Base-by-base conservation (phyloP, 1,140 invertebrate species). In the Leguminivora glycinivorella region DNA sequence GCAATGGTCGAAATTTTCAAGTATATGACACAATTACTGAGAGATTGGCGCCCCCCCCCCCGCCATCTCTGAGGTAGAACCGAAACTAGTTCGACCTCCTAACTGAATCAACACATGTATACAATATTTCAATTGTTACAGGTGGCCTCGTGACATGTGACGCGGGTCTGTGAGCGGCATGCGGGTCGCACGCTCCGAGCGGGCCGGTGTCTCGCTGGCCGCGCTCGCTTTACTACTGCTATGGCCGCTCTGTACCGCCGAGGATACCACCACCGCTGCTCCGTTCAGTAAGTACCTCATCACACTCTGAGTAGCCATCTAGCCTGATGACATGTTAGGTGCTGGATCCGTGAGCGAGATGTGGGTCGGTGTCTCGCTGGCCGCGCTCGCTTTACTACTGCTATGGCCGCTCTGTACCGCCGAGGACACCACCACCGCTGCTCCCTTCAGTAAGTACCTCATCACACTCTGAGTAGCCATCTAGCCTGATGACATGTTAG, bases 91-190 rank as follows among this genome's bases (percentile, higher is more conserved):
- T n/a, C n/a, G n/a, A n/a, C n/a, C n/a, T n/a, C n/a, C n/a, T n/a
- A n/a, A n/a, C n/a, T n/a, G n/a, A n/a, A n/a, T n/a, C n/a, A n/a
- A n/a, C n/a, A n/a, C n/a, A n/a, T n/a, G n/a, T n/a, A n/a, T n/a
- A 63, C 12, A 70, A 31, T 52, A 29, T 29, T 14, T 38, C 26
- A 66, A 60, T 77, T 29, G 71, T 81, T 69, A 1, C 80, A 90
- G 88, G 77, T 73, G 75, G 70, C 75, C 71, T 40, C 56, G 56
- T 88, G 84, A 76, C 73, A 90, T 90, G 87, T 90, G 88, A 90
- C 84, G 83, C 47, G 78, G 78, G 71, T 78, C 47, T 70, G 83
- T 76, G 73, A 79, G 85, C 84, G 83, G 80, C 77, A 88, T 90
- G 86, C 81, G 76, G 82, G 81, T 79, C 80, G 76, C 77, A 82